phyloP scores from a whole-genome alignment of 1,140 invertebrate genomes.

The Drosophila equinoxialis region DNA sequence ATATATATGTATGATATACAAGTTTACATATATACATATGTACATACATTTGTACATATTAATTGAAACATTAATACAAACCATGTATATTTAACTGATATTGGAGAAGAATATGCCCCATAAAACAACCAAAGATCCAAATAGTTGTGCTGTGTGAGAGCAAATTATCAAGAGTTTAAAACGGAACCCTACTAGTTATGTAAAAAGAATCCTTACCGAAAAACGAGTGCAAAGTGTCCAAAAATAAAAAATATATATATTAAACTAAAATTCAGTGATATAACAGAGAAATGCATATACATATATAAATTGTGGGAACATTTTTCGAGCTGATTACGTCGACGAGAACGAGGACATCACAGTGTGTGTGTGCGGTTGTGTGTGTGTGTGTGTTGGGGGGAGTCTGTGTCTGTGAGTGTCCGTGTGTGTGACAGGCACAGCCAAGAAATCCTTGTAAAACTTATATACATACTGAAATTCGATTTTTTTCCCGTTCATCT shows the following conservation, averaged over 20 bases:
- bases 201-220: slow-evolving; percentile 55
- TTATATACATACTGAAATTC: slow-evolving; percentile 74
- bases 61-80: slow-evolving; percentile 2
- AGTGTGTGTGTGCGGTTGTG: slow-evolving; percentile 44
- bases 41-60: slow-evolving; percentile 14
- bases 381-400: background rate
- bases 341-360: slow-evolving; percentile 44
- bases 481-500: slow-evolving; percentile 59
- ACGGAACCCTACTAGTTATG: slow-evolving; percentile 58
- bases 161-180: background rate
- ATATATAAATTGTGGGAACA: slow-evolving; percentile 6
- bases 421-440: slow-evolving; percentile 49
- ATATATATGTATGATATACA: slow-evolving; percentile 51
- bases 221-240: slow-evolving; percentile 21
- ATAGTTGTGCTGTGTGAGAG: background rate
- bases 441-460: slow-evolving; percentile 67
- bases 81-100: background rate
- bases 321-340: slow-evolving; percentile 27
- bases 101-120: background rate
- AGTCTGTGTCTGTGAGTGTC: background rate
- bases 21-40: slow-evolving; percentile 45
- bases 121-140: background rate
- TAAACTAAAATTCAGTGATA: slow-evolving; percentile 6
- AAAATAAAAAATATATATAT: background rate
- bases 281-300: slow-evolving; percentile 24